phyloP scores from a whole-genome alignment of 1,140 invertebrate species.

The Aporrectodea caliginosa region DNA sequence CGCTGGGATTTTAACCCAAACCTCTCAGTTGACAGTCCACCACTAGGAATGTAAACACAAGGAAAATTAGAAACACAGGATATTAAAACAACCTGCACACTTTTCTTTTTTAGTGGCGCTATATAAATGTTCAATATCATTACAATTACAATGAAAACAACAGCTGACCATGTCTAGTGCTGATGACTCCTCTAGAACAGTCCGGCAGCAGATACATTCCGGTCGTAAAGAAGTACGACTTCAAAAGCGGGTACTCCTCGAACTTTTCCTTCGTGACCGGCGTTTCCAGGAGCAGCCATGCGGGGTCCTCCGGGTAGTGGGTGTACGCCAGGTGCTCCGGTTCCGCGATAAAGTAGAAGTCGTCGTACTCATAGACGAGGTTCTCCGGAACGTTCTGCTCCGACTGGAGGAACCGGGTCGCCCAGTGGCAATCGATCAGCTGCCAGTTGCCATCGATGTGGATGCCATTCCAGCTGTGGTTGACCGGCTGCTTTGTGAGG shows the following conservation, averaged over 20 bases:
- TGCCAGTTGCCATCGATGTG: slow-evolving; percentile 56
- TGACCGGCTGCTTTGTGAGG: slow-evolving; percentile 51
- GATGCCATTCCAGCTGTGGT: slow-evolving; percentile 57
- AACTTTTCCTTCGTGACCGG: slow-evolving; percentile 47
- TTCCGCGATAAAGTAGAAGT: slow-evolving; percentile 57
- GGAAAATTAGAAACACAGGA: too few relatives aligned
- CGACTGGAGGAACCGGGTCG: slow-evolving; percentile 49
- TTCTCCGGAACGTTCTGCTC: slow-evolving; percentile 54
- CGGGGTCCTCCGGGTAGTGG: slow-evolving; percentile 52
- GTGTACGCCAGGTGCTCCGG: slow-evolving; percentile 54
- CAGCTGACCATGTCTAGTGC: slow-evolving; percentile 47
- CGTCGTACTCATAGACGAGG: slow-evolving; percentile 56
- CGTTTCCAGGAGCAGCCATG: slow-evolving; percentile 49
- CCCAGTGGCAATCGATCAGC: slow-evolving; percentile 57
- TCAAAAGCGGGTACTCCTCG: slow-evolving; percentile 54
- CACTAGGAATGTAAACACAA: too few relatives aligned
- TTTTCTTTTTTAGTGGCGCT: too few relatives aligned
- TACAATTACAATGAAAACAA: too few relatives aligned
- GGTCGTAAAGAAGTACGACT: slow-evolving; percentile 56
- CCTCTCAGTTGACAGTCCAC: too few relatives aligned
- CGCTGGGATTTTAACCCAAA: too few relatives aligned
- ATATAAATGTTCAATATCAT: too few relatives aligned
- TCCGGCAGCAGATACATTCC: slow-evolving; percentile 53
- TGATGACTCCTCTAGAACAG: slow-evolving; percentile 35
- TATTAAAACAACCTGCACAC: too few relatives aligned